Evolutionary conservation across 2,797 vertebrate genomes (phyloP).

Genomic region (Notolepis coatsorum): DNA sequence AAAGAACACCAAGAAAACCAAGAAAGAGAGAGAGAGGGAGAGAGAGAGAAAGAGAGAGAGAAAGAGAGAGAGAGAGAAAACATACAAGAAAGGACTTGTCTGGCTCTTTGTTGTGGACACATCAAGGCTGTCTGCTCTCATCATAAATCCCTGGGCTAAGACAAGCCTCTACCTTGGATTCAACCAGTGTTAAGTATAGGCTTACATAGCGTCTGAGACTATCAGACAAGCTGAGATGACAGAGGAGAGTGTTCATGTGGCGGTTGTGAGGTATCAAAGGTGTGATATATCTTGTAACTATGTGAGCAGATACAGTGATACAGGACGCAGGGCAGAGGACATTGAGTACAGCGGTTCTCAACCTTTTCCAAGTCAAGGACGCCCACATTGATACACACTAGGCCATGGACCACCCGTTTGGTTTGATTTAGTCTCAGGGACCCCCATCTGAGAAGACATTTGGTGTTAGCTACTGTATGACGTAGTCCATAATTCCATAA

Average conservation of each 20-base stretch:
- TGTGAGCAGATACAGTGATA: neutral
- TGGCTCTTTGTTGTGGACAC: conserved; percentile 35
- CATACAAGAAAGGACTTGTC: conserved; percentile 34
- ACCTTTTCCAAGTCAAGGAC: too few species aligned
- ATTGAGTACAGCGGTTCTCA: too few species aligned
- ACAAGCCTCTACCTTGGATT: conserved; percentile 5
- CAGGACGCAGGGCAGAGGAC: neutral
- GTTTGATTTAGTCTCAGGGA: too few species aligned
- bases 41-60: too few species aligned
- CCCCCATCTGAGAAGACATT: too few species aligned
- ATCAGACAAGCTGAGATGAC: conserved; percentile 8
- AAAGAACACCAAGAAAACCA: conserved; percentile 6
- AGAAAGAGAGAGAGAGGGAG: too few species aligned
- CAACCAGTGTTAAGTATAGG: conserved; percentile 31
- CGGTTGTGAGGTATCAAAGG: neutral
- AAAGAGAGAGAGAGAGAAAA: too few species aligned
- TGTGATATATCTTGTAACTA: neutral
- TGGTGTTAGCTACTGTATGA: too few species aligned
- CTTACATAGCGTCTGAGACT: conserved; percentile 15
- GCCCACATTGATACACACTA: too few species aligned
- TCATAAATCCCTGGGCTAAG: conserved; percentile 18
- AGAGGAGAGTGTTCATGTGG: conserved; percentile 9
- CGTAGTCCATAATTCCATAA: too few species aligned
- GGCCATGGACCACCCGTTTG: too few species aligned
- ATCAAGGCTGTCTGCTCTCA: conserved; percentile 26